Conservation (phyloP, 2,113 vertebrate species). For the Muntiacus reevesi region DNA sequence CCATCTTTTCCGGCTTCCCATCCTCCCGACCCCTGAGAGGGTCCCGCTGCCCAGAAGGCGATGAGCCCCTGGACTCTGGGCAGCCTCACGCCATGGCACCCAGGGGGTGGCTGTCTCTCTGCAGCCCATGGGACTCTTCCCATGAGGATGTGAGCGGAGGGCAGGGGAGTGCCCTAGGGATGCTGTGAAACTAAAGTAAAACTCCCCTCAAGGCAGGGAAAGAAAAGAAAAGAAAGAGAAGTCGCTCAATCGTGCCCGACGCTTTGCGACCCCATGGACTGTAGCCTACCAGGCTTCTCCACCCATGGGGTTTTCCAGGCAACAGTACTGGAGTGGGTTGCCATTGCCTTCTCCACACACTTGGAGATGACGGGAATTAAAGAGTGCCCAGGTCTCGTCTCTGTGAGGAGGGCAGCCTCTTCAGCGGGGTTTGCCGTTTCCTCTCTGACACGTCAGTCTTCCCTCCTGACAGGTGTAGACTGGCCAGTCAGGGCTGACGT, state of each 20-base stretch:
- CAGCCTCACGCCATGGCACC: too few relatives aligned
- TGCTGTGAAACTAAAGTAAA: not conserved
- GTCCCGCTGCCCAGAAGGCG: not conserved
- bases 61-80: too few relatives aligned
- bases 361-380: not conserved
- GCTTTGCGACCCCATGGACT: not conserved
- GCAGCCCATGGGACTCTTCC: not conserved
- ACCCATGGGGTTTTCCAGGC: not conserved
- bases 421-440: not conserved
- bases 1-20: fast-evolving
- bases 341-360: not conserved
- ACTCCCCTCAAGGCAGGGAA: not conserved
- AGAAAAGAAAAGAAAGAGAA: not conserved
- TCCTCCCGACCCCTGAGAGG: not conserved
- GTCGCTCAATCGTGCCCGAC: fast-evolving
- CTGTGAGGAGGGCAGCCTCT: not conserved
- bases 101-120: not conserved
- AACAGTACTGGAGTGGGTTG: not conserved
- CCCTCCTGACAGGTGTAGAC: not conserved
- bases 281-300: not conserved
- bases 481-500: not conserved
- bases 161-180: not conserved
- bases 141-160: fast-evolving
- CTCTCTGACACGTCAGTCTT: not conserved
- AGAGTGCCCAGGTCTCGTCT: not conserved